Evolutionary conservation across 1,140 invertebrate species (phyloP).

Genomic region (Drosophila funebris): DNA sequence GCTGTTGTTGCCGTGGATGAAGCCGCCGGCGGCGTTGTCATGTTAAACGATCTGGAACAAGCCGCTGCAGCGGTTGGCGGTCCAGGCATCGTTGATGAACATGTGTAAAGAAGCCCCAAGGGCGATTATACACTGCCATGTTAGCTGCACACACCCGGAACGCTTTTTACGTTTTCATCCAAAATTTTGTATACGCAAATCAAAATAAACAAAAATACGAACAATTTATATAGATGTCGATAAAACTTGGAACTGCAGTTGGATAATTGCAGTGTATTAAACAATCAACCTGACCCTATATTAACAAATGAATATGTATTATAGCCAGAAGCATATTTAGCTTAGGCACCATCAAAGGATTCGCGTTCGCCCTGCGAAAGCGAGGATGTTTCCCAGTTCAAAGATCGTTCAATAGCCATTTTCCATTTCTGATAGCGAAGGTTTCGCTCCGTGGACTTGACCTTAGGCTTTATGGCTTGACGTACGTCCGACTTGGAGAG

Average conservation of each 20-base stretch:
- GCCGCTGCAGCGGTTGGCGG: constrained; percentile 42
- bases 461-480: constrained; percentile 87
- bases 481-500: constrained; percentile 79
- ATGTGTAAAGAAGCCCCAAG: constrained; percentile 38
- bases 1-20: constrained; percentile 74
- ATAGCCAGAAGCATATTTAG: too few relatives aligned
- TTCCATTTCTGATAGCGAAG: constrained; percentile 92
- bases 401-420: constrained; percentile 91
- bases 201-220: constrained; percentile 32
- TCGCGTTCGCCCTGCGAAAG: constrained; percentile 63
- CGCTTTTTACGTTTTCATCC: constrained; percentile 70
- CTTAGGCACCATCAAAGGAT: constrained; percentile 62
- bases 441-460: constrained; percentile 89
- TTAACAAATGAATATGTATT: background rate
- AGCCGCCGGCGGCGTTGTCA: constrained; percentile 69
- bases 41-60: constrained; percentile 69
- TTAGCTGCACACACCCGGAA: constrained; percentile 50
- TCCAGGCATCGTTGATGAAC: constrained; percentile 52
- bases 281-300: background rate
- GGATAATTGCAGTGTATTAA: background rate
- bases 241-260: background rate
- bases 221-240: background rate
- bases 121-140: constrained; percentile 57
- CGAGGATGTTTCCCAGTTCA: constrained; percentile 89
- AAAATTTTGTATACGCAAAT: constrained; percentile 68